Base-by-base conservation (phyloP, 2,797 vertebrate genomes). In the Acestrorhynchus altus region DNA sequence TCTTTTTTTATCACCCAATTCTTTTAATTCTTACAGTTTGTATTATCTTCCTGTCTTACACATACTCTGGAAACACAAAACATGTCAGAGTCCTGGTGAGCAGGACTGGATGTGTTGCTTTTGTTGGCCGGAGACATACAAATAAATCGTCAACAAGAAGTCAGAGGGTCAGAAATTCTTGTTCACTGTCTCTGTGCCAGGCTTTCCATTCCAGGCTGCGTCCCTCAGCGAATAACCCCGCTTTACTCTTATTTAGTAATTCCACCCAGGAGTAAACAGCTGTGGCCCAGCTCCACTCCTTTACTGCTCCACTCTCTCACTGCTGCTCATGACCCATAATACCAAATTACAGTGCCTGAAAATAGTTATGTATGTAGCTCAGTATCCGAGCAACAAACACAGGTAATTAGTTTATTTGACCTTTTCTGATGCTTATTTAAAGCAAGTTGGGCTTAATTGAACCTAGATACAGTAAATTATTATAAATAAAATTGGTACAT, bases 161-260 rank as follows among this genome's bases (percentile, higher is more conserved):
- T 90, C 83, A 76, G 74, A 68, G 40, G 73, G 82, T 84, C 86
- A 83, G 66, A 84, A 78, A 86, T 86, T 87, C 78, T 86, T 72
- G 84, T 89, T 87, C 81, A 56, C 82, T 82, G 83, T 64, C 84
- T 76, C 78, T 88, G 85, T 89, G 86, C 87, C 89, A 89, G 79
- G 81, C 84, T 86, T 91, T 91, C 88, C 79, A 74, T 87, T 91
- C 84, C 86, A 89, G 76, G 78, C 40, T 72, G 72, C 40, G 63
- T 88, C 84, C 87, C 86, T 64, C 79, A 83, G 86, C 54, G 73
- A 84, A 86, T 80, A 85, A 81, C 83, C 85, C 77, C 78, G 72
- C 85, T 92, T 90, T 91, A 89, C 86, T 89, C 88, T 87, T 92
- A 90, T 92, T 91, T 91, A 90, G 91, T 87, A 83, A 88, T 88